Percentiles rank a stretch among this genome's conserved stretches.
Conservation (phyloP, 2,797 vertebrate genomes). For the Neopelma chrysocephalum region DNA sequence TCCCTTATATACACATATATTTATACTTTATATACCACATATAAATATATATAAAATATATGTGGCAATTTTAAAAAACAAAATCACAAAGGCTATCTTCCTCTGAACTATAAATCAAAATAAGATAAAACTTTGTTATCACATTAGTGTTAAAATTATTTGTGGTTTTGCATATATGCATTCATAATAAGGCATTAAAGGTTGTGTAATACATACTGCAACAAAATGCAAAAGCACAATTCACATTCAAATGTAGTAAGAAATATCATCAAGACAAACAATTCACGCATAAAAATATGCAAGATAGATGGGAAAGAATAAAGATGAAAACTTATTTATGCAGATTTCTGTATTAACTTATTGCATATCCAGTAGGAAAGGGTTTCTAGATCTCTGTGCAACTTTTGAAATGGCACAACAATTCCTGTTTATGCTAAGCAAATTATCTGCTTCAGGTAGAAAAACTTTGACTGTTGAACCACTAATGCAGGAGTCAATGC, state of each 20-base stretch:
- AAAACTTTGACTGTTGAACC: neutral
- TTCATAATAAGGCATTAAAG: conserved; percentile 49
- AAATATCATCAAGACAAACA: conserved; percentile 11
- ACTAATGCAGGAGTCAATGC: neutral
- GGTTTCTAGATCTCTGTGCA: neutral
- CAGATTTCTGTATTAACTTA: conserved; percentile 21
- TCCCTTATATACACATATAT: neutral
- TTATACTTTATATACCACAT: neutral
- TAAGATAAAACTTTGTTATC: neutral
- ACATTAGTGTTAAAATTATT: neutral
- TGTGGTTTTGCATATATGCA: neutral
- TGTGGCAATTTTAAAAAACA: neutral
- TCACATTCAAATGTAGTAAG: conserved; percentile 10
- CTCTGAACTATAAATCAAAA: neutral
- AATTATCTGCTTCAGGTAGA: neutral
- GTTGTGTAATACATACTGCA: neutral
- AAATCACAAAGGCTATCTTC: neutral
- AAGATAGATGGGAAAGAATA: neutral
- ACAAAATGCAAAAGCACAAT: conserved; percentile 15
- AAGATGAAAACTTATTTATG: neutral
- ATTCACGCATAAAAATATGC: conserved; percentile 27
- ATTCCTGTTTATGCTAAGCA: neutral
- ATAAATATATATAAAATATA: neutral
- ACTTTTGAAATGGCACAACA: neutral
- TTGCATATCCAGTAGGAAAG: neutral